These are phyloP conservation scores for Ciconia boyciana DNA, from an alignment of 2,113 vertebrate species.

Conservation along the genomic window DNA sequence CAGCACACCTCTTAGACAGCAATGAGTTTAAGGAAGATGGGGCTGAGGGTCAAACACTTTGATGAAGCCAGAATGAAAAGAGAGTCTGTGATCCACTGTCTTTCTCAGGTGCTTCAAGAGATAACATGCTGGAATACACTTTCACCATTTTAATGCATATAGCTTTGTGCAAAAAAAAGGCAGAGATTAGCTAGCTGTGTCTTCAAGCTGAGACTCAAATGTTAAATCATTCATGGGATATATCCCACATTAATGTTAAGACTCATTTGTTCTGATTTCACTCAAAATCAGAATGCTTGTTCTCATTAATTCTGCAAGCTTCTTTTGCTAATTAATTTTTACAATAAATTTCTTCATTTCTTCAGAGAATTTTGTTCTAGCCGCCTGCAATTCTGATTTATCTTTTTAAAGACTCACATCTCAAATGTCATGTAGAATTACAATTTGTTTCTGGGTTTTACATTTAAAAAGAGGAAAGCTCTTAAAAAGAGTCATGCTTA, in stretches of 20 bases:
- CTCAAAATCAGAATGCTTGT: not conserved
- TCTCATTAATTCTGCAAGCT: constrained; percentile 24
- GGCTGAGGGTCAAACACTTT: not conserved
- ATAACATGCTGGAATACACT: not conserved
- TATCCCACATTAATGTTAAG: not conserved
- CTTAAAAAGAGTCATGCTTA: not conserved
- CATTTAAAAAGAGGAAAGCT: not conserved
- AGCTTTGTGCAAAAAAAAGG: not conserved
- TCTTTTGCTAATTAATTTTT: constrained; percentile 39
- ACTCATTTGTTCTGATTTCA: constrained; percentile 50
- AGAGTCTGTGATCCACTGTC: not conserved
- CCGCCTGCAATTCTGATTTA: not conserved
- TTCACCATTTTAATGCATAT: not conserved
- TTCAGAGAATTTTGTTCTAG: not conserved
- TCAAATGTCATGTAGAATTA: not conserved
- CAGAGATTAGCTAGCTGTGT: not conserved
- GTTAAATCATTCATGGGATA: constrained; percentile 38
- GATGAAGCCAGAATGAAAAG: not conserved
- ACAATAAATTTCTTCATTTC: not conserved
- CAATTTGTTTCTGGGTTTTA: not conserved
- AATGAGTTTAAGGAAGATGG: not conserved
- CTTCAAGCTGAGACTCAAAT: not conserved
- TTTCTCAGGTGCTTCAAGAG: not conserved
- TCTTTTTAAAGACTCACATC: not conserved
- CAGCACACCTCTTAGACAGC: not conserved